Percentiles rank a stretch among this genome's conserved stretches.
Conservation (phyloP, 2,797 vertebrate species). For the Coracias cyanogaster region DNA sequence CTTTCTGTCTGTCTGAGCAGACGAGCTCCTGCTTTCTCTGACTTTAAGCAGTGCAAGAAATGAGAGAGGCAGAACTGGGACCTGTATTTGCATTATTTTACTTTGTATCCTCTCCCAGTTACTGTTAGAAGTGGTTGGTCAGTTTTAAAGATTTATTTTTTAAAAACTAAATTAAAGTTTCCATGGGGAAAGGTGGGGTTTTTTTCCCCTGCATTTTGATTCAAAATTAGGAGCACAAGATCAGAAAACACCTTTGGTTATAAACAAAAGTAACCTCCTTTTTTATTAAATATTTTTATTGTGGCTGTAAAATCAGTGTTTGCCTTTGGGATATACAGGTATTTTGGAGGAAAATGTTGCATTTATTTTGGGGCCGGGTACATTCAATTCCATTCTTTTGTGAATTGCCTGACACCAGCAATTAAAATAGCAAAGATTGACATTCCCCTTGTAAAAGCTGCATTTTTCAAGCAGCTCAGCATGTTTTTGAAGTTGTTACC, state of each 20-base stretch:
- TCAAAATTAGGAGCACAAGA: not conserved
- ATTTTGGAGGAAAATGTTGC: not conserved
- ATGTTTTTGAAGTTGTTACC: not conserved
- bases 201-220: not conserved
- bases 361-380: not conserved
- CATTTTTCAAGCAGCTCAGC: not conserved
- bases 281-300: not conserved
- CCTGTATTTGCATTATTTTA: rapidly evolving
- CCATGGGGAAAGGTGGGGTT: not conserved
- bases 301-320: not conserved
- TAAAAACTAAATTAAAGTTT: not conserved
- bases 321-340: not conserved
- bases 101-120: not conserved
- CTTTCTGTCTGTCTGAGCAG: not conserved
- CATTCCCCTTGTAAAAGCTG: not conserved
- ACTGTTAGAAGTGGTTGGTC: not conserved
- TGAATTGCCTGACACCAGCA: not conserved
- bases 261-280: not conserved
- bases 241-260: rapidly evolving
- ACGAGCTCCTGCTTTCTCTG: not conserved
- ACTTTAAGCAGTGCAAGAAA: not conserved
- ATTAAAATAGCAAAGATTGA: not conserved
- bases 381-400: not conserved
- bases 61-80: not conserved
- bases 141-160: not conserved